Conservation (phyloP, 2,113 vertebrate genomes). For the Microtus ochrogaster region DNA sequence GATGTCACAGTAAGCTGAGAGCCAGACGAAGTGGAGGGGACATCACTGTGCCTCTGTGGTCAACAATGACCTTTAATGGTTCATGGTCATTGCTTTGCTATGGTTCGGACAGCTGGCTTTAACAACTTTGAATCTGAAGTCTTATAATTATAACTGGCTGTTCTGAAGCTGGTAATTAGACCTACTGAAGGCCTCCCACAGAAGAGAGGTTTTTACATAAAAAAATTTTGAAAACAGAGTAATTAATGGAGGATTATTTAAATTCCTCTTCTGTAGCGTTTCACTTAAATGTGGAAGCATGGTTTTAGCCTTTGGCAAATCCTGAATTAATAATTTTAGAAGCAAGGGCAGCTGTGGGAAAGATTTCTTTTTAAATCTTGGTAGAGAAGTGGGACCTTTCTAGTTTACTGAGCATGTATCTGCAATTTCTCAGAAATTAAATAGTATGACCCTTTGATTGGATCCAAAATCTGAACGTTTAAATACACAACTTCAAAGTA, state of each 20-base stretch:
- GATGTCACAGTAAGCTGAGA: background rate
- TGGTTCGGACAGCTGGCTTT: background rate
- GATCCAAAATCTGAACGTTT: conserved; percentile 46
- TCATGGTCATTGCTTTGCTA: background rate
- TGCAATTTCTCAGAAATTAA: conserved; percentile 64
- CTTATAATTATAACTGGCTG: conserved; percentile 42
- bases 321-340: conserved; percentile 12
- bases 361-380: conserved; percentile 69
- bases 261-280: conserved; percentile 71
- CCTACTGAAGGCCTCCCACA: background rate
- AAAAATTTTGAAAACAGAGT: conserved; percentile 48
- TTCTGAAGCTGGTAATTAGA: conserved; percentile 52
- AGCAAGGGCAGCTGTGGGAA: background rate
- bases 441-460: conserved; percentile 74
- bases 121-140: background rate
- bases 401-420: conserved; percentile 47
- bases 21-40: background rate
- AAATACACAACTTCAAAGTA: conserved; percentile 59
- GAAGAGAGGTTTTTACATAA: conserved; percentile 20
- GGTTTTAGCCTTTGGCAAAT: conserved; percentile 52
- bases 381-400: background rate
- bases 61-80: background rate
- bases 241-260: conserved; percentile 72
- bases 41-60: background rate
- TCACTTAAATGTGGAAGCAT: conserved; percentile 69